Evolutionary conservation across 1,140 invertebrate species (phyloP).

Genomic region (Papilio machaon): DNA sequence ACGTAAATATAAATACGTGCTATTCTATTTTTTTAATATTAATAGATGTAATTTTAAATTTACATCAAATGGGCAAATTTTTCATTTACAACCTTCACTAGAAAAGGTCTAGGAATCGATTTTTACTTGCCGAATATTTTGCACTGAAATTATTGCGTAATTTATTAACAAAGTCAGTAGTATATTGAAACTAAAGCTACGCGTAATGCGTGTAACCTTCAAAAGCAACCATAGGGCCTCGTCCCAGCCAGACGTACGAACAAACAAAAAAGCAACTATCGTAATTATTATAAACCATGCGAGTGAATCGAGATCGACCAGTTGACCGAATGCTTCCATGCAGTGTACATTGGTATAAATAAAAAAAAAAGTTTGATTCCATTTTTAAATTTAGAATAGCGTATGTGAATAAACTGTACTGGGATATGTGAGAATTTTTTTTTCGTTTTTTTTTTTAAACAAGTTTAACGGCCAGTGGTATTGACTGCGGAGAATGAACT

Average conservation of each 20-base stretch:
- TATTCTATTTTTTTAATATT: no score
- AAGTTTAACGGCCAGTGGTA: constrained; percentile 38
- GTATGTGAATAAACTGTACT: constrained; percentile 23
- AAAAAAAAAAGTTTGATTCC: constrained; percentile 34
- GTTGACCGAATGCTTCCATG: constrained; percentile 58
- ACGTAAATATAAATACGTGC: no score
- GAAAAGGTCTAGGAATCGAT: no score
- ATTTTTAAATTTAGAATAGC: constrained; percentile 43
- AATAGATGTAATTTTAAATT: no score
- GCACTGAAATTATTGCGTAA: background rate
- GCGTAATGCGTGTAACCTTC: constrained; percentile 55
- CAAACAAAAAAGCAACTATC: constrained; percentile 66
- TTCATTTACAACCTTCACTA: background rate
- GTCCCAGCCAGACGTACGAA: constrained; percentile 50
- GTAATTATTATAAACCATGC: constrained; percentile 75
- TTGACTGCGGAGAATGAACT: constrained; percentile 32
- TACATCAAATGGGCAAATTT: background rate
- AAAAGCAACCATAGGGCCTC: constrained; percentile 54
- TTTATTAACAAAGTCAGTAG: background rate
- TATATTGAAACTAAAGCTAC: constrained; percentile 38
- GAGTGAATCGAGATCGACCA: constrained; percentile 56
- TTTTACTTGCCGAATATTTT: background rate
- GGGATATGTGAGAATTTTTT: constrained; percentile 1
- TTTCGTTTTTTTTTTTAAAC: constrained; percentile 36
- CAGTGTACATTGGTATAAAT: constrained; percentile 44